These are phyloP conservation scores for Polyommatus iphigenia DNA, from an alignment of 2,888 invertebrate species.

Conservation along the genomic window DNA sequence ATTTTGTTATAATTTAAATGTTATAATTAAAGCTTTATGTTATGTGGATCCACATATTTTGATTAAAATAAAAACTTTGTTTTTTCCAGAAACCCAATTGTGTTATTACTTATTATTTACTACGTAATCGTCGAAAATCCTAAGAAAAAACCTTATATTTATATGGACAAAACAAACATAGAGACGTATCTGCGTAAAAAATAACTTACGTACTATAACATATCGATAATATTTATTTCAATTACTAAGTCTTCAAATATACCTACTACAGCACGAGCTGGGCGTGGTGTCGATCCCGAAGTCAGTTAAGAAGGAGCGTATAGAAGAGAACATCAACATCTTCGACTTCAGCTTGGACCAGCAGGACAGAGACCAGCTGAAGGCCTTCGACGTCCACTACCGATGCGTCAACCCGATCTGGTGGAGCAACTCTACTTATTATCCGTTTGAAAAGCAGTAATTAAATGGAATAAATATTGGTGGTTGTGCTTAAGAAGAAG, in stretches of 20 bases:
- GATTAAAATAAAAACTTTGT: too few species aligned
- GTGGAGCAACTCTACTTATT: slow-evolving; percentile 54
- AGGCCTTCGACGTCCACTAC: slow-evolving; percentile 53
- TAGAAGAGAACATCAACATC: slow-evolving; percentile 58
- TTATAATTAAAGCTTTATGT: too few species aligned
- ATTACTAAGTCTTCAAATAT: slow-evolving; percentile 12
- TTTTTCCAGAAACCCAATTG: too few species aligned
- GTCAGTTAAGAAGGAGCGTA: slow-evolving; percentile 52
- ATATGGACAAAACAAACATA: too few species aligned
- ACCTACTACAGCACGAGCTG: slow-evolving; percentile 59
- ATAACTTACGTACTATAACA: too few species aligned
- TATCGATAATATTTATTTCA: background rate
- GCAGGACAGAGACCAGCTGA: slow-evolving; percentile 50
- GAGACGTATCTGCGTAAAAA: too few species aligned
- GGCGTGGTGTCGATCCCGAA: slow-evolving; percentile 67
- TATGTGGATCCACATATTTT: too few species aligned
- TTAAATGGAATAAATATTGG: background rate
- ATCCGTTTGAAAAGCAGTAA: slow-evolving; percentile 51
- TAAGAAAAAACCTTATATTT: too few species aligned
- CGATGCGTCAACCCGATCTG: slow-evolving; percentile 48
- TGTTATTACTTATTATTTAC: too few species aligned
- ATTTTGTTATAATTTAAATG: too few species aligned
- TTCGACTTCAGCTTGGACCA: slow-evolving; percentile 60
- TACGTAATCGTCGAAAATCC: too few species aligned
- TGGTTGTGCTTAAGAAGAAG: background rate